phyloP scores from a whole-genome alignment of 1,140 invertebrate species.

The Nasonia giraulti region DNA sequence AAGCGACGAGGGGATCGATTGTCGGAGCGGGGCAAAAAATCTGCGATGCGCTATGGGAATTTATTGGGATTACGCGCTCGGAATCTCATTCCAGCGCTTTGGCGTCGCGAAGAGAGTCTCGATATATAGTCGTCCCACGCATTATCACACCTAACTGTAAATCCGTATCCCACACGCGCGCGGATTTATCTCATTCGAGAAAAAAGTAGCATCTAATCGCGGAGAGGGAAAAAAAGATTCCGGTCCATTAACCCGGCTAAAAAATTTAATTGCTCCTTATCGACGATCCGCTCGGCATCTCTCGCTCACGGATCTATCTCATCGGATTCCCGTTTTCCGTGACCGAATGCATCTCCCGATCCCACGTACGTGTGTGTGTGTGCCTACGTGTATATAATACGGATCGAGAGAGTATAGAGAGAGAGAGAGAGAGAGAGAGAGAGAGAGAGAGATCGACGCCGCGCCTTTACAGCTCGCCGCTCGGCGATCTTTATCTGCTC shows the following conservation, averaged over 20 bases:
- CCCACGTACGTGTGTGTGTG: too few relatives aligned
- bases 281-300: neutral
- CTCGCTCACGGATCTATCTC: neutral
- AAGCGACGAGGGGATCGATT: neutral
- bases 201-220: neutral
- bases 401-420: neutral
- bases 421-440: neutral
- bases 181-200: neutral
- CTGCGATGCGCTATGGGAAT: neutral
- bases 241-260: neutral
- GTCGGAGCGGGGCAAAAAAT: neutral
- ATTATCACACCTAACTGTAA: neutral
- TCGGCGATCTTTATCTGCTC: constrained; percentile 32
- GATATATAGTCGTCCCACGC: too few relatives aligned
- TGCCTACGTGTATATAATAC: too few relatives aligned
- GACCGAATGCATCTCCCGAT: neutral
- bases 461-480: constrained; percentile 35
- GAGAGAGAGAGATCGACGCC: neutral
- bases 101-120: too few relatives aligned
- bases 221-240: neutral
- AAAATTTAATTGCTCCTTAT: constrained; percentile 5
- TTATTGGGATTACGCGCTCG: neutral
- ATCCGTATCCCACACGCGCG: neutral
- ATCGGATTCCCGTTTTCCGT: constrained; percentile 6
- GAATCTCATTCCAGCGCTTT: neutral